Evolutionary conservation across 2,797 vertebrate species (phyloP).

Genomic region (Hoplostethus atlanticus): DNA sequence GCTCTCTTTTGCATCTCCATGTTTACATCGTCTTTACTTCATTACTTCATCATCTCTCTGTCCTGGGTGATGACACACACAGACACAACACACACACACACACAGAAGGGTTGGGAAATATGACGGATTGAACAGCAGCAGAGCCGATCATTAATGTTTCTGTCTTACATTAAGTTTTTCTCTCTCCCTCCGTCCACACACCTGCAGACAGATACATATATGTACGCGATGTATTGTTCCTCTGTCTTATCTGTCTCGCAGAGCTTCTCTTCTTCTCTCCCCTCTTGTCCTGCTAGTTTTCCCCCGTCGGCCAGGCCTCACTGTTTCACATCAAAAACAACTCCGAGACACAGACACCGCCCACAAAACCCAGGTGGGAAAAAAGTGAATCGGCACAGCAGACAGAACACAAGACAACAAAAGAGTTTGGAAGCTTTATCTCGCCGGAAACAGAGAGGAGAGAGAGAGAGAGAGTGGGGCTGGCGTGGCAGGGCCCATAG

Average conservation of each 20-base stretch:
- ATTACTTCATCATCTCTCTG: constrained; percentile 34
- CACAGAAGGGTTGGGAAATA: constrained; percentile 7
- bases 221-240: not conserved
- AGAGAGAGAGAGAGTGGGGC: not conserved
- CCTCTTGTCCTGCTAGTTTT: constrained; percentile 45
- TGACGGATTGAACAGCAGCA: constrained; percentile 27
- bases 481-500: not conserved
- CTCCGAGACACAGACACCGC: constrained; percentile 1
- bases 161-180: not conserved
- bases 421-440: constrained; percentile 11
- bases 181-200: not conserved
- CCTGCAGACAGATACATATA: no score
- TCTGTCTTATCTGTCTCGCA: constrained; percentile 25
- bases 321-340: constrained; percentile 39
- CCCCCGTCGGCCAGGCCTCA: constrained; percentile 30
- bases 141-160: constrained; percentile 35
- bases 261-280: constrained; percentile 28
- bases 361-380: constrained; percentile 9
- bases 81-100: no score
- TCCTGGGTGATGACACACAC: constrained; percentile 30
- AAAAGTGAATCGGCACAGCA: not conserved
- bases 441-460: not conserved
- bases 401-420: constrained; percentile 9
- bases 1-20: constrained; percentile 18
- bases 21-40: constrained; percentile 39